phyloP scores from a whole-genome alignment of 2,888 invertebrate genomes.

The Aphidius colemani region DNA sequence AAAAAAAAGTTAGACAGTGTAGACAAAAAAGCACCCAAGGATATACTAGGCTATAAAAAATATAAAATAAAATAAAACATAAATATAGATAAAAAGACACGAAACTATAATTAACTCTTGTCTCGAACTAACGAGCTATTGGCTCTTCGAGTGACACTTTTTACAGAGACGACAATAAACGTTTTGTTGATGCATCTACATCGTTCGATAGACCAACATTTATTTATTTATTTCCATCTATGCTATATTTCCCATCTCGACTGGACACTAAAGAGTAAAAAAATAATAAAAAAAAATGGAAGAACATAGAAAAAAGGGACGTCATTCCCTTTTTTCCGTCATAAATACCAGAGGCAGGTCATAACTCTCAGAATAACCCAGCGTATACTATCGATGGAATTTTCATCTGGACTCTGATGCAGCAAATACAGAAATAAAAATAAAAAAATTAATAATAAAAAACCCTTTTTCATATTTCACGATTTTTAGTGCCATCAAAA shows the following conservation, averaged over 20 bases:
- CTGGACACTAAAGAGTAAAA: neutral
- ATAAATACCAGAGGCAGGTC: slow-evolving; percentile 25
- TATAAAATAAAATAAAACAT: neutral
- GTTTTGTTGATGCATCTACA: too few species aligned
- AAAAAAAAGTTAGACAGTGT: too few species aligned
- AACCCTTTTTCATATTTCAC: neutral
- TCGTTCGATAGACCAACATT: neutral
- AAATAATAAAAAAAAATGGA: too few species aligned
- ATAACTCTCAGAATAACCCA: slow-evolving; percentile 21
- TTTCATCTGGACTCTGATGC: slow-evolving; percentile 11
- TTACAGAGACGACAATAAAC: too few species aligned
- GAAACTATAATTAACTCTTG: slow-evolving; percentile 13
- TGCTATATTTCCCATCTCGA: slow-evolving; percentile 1
- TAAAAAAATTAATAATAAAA: too few species aligned
- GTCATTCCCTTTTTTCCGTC: slow-evolving; percentile 17
- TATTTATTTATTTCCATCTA: slow-evolving; percentile 6
- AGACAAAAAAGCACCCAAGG: neutral
- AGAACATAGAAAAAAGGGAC: neutral
- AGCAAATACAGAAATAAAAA: too few species aligned
- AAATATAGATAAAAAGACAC: slow-evolving; percentile 11
- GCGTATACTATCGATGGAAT: slow-evolving; percentile 19
- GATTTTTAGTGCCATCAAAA: neutral
- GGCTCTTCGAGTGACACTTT: neutral
- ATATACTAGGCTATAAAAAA: slow-evolving; percentile 1
- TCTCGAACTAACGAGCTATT: slow-evolving; percentile 1